Conservation (phyloP, 2,888 invertebrate genomes). For the Sarcophaga carnaria region DNA sequence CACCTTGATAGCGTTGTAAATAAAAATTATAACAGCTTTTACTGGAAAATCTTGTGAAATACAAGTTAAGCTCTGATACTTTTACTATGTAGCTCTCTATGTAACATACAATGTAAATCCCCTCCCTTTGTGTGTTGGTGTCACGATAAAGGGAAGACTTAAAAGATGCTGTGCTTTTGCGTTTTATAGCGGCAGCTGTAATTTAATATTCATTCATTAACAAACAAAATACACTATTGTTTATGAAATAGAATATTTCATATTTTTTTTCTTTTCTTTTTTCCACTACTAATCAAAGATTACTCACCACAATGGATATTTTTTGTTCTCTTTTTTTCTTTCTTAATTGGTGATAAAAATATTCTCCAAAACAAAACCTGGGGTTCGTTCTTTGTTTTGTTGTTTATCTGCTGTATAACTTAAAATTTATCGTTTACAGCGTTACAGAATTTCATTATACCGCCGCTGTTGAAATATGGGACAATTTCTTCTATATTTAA, state of each 20-base stretch:
- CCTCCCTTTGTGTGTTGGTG: not conserved
- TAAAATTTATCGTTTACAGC: not conserved
- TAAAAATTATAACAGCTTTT: not conserved
- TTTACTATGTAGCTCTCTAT: not conserved
- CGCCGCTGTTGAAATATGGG: not conserved
- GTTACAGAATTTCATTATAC: not conserved
- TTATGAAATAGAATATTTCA: not conserved
- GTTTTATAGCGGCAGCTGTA: not conserved
- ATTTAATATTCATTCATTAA: conserved; percentile 19
- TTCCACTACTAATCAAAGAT: conserved; percentile 28
- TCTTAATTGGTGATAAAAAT: conserved; percentile 18
- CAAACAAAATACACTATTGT: conserved; percentile 5
- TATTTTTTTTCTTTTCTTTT: not conserved
- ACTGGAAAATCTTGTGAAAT: not conserved
- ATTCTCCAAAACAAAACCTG: not conserved
- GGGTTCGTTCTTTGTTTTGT: not conserved
- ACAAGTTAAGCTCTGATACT: not conserved
- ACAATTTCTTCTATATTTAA: not conserved
- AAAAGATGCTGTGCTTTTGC: not conserved
- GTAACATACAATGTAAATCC: not conserved
- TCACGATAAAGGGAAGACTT: conserved; percentile 14
- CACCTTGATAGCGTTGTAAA: not conserved
- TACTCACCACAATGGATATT: conserved; percentile 54
- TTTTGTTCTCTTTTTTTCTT: conserved; percentile 15
- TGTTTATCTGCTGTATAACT: not conserved